phyloP scores from a whole-genome alignment of 1,140 invertebrate species.

The Platorchestia sp. region DNA sequence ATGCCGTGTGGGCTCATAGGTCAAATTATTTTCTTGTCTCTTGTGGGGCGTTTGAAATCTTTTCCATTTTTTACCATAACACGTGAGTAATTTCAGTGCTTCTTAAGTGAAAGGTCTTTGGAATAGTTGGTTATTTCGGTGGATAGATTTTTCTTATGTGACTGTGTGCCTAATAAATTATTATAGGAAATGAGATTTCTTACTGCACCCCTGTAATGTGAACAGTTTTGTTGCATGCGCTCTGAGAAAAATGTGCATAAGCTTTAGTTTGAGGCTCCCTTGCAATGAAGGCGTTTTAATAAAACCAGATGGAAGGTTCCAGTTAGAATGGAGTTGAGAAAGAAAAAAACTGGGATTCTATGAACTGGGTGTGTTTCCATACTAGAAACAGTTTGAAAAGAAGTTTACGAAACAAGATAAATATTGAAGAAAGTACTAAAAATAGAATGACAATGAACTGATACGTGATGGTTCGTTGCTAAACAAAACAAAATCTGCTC shows the following conservation, averaged over 20 bases:
- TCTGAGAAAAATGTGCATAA: not conserved
- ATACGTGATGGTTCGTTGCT: too few species aligned
- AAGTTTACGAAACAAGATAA: too few species aligned
- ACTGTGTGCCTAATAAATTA: constrained; percentile 9
- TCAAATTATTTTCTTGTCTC: not conserved
- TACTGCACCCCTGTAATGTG: not conserved
- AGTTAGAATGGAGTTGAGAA: too few species aligned
- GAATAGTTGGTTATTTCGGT: not conserved
- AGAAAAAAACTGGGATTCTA: too few species aligned
- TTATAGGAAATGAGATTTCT: not conserved
- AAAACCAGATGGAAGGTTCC: too few species aligned
- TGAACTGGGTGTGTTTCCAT: too few species aligned
- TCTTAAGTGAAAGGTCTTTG: not conserved
- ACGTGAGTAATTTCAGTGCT: not conserved
- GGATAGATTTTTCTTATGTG: not conserved
- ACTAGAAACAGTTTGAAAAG: too few species aligned
- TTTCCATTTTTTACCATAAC: not conserved
- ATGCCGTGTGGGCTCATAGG: not conserved
- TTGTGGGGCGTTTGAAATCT: not conserved
- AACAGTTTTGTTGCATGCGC: not conserved
- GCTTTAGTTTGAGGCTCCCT: too few species aligned
- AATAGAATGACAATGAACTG: too few species aligned
- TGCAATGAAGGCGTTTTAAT: too few species aligned
- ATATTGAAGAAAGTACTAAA: too few species aligned
- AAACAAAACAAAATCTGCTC: too few species aligned